phyloP scores from a whole-genome alignment of 2,113 vertebrate genomes.

The Nothocercus nigrocapillus region DNA sequence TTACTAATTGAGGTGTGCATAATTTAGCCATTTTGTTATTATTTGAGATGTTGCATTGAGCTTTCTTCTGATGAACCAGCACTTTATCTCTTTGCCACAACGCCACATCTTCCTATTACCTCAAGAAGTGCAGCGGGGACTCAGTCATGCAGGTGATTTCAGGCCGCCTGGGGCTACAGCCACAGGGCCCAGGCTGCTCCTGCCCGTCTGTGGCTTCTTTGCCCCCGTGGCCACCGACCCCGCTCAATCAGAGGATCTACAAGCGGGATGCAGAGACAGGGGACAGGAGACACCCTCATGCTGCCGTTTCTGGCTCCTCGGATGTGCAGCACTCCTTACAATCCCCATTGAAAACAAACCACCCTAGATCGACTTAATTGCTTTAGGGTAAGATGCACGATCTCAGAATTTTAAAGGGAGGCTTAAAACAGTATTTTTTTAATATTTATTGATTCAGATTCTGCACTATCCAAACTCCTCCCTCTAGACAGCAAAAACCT shows the following conservation, averaged over 20 bases:
- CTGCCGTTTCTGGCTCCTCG: not conserved
- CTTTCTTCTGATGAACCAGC: not conserved
- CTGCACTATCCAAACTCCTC: not conserved
- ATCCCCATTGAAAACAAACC: not conserved
- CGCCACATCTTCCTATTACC: not conserved
- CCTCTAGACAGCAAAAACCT: not conserved
- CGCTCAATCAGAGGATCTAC: not conserved
- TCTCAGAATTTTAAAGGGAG: not conserved
- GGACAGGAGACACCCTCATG: not conserved
- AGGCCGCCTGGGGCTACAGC: not conserved
- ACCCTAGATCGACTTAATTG: not conserved
- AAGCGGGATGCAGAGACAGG: not conserved
- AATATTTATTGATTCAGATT: not conserved
- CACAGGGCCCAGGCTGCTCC: not conserved
- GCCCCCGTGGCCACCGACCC: not conserved
- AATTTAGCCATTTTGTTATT: not conserved
- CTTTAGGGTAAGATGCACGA: not conserved
- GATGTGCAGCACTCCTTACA: not conserved
- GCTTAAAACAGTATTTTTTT: not conserved
- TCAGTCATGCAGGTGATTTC: not conserved
- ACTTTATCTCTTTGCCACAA: not conserved
- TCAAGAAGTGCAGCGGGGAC: not conserved
- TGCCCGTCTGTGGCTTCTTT: not conserved
- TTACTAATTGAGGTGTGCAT: not conserved
- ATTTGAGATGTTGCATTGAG: not conserved